Evolutionary conservation across 2,113 vertebrate genomes (phyloP).

Genomic region (Neomonachus schauinslandi): DNA sequence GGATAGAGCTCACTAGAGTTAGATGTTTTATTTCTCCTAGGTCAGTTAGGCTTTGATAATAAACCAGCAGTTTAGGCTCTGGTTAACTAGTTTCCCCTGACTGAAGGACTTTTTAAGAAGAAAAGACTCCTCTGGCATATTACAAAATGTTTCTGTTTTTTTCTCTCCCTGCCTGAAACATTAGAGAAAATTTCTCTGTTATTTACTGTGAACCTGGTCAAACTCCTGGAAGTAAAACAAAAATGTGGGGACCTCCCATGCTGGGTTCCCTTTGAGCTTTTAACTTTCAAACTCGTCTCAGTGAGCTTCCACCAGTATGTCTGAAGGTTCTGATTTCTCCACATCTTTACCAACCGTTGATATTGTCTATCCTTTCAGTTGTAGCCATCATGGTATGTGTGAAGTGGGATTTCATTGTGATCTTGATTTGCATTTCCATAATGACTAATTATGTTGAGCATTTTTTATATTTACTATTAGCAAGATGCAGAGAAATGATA

Average conservation of each 20-base stretch:
- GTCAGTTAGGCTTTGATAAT: not conserved
- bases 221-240: not conserved
- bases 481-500: not conserved
- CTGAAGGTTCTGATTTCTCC: not conserved
- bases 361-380: not conserved
- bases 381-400: not conserved
- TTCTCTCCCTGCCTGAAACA: not conserved
- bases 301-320: not conserved
- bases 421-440: not conserved
- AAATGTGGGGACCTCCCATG: not conserved
- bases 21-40: not conserved
- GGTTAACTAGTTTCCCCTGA: not conserved
- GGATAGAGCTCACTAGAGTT: not conserved
- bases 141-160: not conserved
- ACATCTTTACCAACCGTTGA: not conserved
- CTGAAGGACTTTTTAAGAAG: not conserved
- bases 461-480: not conserved
- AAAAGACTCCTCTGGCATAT: not conserved
- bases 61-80: not conserved
- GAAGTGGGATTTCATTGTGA: not conserved
- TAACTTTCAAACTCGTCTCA: not conserved
- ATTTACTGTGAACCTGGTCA: not conserved
- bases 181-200: not conserved
- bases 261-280: not conserved
- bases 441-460: not conserved